A percentile compares a stretch with the other conserved stretches of the same genome.
Evolutionary conservation across 37 sponge, comb jelly and placozoan species (phyloP).

Genomic region (Hexactinellida sp.): DNA sequence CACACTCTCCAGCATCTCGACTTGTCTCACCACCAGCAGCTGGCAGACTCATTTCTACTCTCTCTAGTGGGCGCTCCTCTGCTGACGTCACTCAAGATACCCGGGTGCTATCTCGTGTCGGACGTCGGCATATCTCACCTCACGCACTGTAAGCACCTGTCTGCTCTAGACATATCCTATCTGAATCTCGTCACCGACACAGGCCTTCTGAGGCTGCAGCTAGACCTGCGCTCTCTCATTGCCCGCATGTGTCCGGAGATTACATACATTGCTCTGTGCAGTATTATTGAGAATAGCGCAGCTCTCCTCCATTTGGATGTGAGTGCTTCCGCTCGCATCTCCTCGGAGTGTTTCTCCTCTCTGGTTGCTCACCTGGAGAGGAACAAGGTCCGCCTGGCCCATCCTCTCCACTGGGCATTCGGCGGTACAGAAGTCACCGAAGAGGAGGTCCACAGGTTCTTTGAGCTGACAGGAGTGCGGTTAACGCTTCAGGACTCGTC

Average conservation of each 20-base stretch:
- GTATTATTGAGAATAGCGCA: background rate
- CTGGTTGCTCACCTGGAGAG: background rate
- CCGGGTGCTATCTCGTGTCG: background rate
- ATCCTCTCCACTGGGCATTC: background rate
- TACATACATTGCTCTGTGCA: background rate
- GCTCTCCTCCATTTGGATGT: background rate
- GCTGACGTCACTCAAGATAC: background rate
- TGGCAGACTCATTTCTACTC: background rate
- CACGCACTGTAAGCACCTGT: background rate
- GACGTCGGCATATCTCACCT: background rate
- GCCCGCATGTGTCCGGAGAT: background rate
- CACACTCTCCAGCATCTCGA: background rate
- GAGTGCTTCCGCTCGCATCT: background rate
- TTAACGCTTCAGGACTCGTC: background rate
- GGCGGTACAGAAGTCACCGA: background rate
- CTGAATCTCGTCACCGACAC: background rate
- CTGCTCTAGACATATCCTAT: background rate
- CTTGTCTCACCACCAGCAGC: background rate
- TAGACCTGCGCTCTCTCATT: background rate
- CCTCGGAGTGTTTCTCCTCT: background rate
- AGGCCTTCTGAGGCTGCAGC: background rate
- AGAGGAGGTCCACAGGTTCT: background rate
- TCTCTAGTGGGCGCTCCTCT: background rate
- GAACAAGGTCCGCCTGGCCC: background rate
- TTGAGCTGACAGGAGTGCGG: background rate